Percentiles rank a stretch among this genome's conserved stretches.
Evolutionary conservation across 2,888 invertebrate species (phyloP).

Genomic region (Eurois occulta): DNA sequence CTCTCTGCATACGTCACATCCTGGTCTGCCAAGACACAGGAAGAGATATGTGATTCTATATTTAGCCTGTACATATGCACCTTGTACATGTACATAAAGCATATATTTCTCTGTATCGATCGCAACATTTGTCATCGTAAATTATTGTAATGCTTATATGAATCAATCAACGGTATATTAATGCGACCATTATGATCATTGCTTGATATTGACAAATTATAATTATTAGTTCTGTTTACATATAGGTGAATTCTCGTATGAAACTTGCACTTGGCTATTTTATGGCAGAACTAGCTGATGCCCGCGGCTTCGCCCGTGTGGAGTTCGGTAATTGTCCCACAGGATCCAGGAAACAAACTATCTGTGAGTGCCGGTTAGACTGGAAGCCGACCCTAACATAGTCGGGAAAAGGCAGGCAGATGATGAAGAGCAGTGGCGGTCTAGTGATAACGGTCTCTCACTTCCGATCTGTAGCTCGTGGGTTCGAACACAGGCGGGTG

Average conservation of each 20-base stretch:
- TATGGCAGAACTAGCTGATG: not conserved
- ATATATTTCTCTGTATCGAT: conserved; percentile 1
- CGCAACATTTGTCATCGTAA: conserved; percentile 25
- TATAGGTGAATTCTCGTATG: not conserved
- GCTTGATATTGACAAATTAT: conserved; percentile 26
- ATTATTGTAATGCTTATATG: conserved; percentile 16
- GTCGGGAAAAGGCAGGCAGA: no score
- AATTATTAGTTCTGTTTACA: not conserved
- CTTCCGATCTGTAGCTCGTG: no score
- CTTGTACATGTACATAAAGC: conserved; percentile 4
- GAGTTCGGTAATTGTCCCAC: not conserved
- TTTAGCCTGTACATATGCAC: conserved; percentile 19
- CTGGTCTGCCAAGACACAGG: conserved; percentile 38
- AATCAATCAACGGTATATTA: conserved; percentile 43
- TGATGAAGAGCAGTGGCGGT: no score
- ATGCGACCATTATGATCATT: conserved; percentile 18
- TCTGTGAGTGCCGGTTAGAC: not conserved
- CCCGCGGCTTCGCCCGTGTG: not conserved
- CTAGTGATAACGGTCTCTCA: no score
- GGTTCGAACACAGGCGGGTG: no score
- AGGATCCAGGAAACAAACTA: not conserved
- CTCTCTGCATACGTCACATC: conserved; percentile 34
- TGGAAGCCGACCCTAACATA: no score
- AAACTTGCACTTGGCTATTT: not conserved
- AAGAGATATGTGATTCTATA: conserved; percentile 50